phyloP scores from a whole-genome alignment of 2,888 invertebrate species.

The Fragum whitleyi region DNA sequence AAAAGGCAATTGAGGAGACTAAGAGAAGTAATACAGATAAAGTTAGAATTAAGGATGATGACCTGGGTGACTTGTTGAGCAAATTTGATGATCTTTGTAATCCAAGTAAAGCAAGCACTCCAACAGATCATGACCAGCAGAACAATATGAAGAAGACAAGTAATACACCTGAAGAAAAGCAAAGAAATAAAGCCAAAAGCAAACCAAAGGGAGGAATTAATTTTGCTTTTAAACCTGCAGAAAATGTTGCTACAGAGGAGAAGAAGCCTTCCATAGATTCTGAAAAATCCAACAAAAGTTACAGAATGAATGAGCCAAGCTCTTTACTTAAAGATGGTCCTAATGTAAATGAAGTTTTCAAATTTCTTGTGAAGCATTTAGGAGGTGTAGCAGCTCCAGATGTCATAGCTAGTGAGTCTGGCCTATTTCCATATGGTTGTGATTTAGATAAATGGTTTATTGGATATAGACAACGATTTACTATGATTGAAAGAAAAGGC shows the following conservation, averaged over 20 bases:
- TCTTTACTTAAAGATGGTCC: background rate
- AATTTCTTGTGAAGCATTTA: conserved; percentile 43
- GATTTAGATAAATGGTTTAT: conserved; percentile 46
- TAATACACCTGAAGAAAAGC: too few relatives aligned
- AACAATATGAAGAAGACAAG: background rate
- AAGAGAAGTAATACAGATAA: background rate
- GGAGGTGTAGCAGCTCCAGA: conserved; percentile 35
- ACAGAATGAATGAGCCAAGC: background rate
- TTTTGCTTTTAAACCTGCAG: too few relatives aligned
- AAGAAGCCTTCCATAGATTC: too few relatives aligned
- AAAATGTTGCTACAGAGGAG: too few relatives aligned
- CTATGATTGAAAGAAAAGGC: conserved; percentile 30
- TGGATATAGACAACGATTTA: conserved; percentile 35
- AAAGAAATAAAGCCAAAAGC: too few relatives aligned
- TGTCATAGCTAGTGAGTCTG: conserved; percentile 41
- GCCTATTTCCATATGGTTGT: conserved; percentile 36
- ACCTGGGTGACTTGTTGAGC: background rate
- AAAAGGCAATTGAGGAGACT: background rate
- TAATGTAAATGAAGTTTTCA: conserved; percentile 49
- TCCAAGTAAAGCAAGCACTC: background rate
- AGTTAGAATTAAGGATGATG: background rate
- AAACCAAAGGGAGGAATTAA: too few relatives aligned
- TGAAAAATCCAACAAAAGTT: too few relatives aligned
- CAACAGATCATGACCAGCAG: too few relatives aligned
- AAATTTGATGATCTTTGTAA: background rate